These are phyloP conservation scores for Medauroidea extradentata DNA, from an alignment of 1,140 invertebrate species.

Conservation along the genomic window DNA sequence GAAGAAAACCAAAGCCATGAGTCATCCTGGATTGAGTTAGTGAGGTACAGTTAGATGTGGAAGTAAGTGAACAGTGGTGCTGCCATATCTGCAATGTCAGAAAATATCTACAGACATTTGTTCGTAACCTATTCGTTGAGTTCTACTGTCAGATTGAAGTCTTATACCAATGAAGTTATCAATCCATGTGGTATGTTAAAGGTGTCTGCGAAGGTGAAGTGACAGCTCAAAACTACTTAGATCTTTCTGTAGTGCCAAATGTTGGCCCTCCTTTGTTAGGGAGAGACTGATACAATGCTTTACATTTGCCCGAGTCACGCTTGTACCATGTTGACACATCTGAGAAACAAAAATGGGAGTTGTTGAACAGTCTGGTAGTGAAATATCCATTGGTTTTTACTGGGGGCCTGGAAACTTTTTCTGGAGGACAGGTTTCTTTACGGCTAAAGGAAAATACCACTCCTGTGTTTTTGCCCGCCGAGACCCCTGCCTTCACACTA, in stretches of 20 bases:
- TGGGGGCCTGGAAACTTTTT: not conserved
- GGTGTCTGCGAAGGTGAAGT: not conserved
- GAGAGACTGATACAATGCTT: not conserved
- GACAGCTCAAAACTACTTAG: not conserved
- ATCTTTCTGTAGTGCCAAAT: not conserved
- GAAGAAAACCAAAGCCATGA: not conserved
- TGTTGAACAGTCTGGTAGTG: not conserved
- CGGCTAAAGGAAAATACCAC: not conserved
- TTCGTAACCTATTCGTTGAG: not conserved
- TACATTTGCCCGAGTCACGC: not conserved
- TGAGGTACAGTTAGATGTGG: not conserved
- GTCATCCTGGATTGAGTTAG: not conserved
- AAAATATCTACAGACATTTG: not conserved
- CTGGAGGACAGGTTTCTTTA: not conserved
- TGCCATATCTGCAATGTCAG: not conserved
- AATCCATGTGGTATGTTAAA: not conserved
- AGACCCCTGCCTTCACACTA: conserved; percentile 40
- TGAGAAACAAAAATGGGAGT: not conserved
- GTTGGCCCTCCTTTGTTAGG: not conserved
- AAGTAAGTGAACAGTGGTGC: not conserved
- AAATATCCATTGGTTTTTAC: not conserved
- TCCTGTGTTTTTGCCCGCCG: conserved; percentile 36
- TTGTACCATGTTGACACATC: not conserved
- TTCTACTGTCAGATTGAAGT: not conserved
- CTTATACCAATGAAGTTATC: not conserved